A percentile compares a stretch with the other conserved stretches of the same genome.
These are phyloP conservation scores for Galendromus occidentalis DNA, from an alignment of 1,140 invertebrate species.

Conservation along the genomic window DNA sequence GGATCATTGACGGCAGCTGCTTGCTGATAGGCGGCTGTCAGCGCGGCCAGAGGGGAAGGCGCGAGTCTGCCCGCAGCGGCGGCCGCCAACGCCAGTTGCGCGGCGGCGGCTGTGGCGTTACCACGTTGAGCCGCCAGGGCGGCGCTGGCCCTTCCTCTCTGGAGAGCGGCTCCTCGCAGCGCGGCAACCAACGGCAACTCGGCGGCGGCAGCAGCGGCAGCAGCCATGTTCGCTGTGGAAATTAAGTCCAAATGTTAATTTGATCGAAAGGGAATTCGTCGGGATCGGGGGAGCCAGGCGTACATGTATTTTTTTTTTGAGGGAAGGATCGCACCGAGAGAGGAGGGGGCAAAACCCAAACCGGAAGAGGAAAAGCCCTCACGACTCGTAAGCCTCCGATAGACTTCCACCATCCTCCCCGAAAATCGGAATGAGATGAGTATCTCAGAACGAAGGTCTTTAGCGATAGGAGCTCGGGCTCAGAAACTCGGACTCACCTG, in stretches of 20 bases:
- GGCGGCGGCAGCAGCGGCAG: not conserved
- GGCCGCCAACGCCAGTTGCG: not conserved
- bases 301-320: no score
- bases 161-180: not conserved
- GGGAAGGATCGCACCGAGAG: no score
- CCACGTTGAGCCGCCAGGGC: not conserved
- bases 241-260: no score
- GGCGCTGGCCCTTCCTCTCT: not conserved
- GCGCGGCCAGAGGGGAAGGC: conserved; percentile 3
- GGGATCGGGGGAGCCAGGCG: no score
- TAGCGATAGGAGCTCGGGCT: no score
- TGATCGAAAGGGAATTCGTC: no score
- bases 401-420: no score
- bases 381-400: no score
- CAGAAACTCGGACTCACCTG: conserved; percentile 3
- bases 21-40: conserved; percentile 4
- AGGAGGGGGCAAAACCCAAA: not conserved
- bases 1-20: not conserved
- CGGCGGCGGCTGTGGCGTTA: conserved; percentile 5
- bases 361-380: not conserved
- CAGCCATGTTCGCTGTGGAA: not conserved
- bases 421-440: no score
- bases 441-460: no score
- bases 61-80: conserved; percentile 1
- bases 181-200: conserved; percentile 6